These are phyloP conservation scores for Electrophaes corylata DNA, from an alignment of 2,888 invertebrate species.

Conservation along the genomic window DNA sequence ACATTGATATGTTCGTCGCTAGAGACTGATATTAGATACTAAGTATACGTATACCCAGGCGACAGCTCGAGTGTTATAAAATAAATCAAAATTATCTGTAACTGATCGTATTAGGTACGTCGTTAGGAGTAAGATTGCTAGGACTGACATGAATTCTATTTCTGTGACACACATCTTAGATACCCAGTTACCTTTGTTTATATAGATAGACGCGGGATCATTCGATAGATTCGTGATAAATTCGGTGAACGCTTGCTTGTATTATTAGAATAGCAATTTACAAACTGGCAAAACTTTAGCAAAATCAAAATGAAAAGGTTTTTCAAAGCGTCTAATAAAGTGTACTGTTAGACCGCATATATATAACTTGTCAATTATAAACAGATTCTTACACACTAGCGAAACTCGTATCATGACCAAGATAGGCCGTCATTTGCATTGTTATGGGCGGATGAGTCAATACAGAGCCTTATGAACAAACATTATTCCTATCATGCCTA, in stretches of 20 bases:
- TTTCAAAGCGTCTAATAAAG: too few relatives aligned
- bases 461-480: neutral
- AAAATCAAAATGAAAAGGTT: too few relatives aligned
- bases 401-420: slow-evolving; percentile 22
- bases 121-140: too few relatives aligned
- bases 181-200: slow-evolving; percentile 10
- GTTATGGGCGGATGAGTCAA: slow-evolving; percentile 13
- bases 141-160: slow-evolving; percentile 15
- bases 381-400: slow-evolving; percentile 9
- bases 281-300: too few relatives aligned
- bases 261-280: slow-evolving; percentile 13
- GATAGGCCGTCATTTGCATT: slow-evolving; percentile 31
- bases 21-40: neutral
- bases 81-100: slow-evolving; percentile 24
- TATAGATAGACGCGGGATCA: slow-evolving; percentile 10
- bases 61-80: slow-evolving; percentile 39
- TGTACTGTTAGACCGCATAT: too few relatives aligned
- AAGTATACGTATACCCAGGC: neutral
- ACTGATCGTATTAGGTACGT: slow-evolving; percentile 3
- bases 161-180: slow-evolving; percentile 2
- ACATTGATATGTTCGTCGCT: neutral
- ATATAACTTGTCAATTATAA: too few relatives aligned
- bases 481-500: too few relatives aligned
- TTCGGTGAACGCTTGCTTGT: slow-evolving; percentile 6
- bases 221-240: slow-evolving; percentile 24